Percentiles rank a stretch among this genome's conserved stretches.
phyloP scores from a whole-genome alignment of 2,888 invertebrate species.

The Hirudinaria manillensis region DNA sequence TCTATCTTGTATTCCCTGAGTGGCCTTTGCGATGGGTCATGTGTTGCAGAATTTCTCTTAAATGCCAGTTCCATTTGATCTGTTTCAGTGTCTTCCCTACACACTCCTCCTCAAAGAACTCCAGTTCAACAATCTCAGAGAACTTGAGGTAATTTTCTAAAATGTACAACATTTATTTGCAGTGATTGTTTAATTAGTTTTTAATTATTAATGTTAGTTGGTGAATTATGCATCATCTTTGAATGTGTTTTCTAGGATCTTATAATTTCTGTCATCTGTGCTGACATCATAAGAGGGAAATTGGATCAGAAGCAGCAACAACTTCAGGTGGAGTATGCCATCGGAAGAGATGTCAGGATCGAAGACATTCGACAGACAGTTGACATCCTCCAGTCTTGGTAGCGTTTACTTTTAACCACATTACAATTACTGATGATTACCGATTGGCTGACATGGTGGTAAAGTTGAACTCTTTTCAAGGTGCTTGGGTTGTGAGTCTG shows the following conservation, averaged over 20 bases:
- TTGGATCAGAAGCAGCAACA: constrained; percentile 88
- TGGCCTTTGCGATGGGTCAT: neutral
- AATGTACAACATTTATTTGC: neutral
- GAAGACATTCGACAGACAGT: constrained; percentile 77
- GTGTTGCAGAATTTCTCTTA: neutral
- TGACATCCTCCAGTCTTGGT: constrained; percentile 56
- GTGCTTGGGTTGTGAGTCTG: constrained; percentile 83
- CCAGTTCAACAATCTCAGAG: constrained; percentile 82
- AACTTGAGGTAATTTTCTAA: constrained; percentile 64
- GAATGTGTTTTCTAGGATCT: constrained; percentile 62
- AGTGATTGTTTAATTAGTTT: neutral
- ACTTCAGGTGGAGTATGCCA: constrained; percentile 77
- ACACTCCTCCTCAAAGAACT: constrained; percentile 75
- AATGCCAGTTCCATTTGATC: constrained; percentile 9
- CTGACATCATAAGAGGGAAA: constrained; percentile 89
- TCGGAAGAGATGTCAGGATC: constrained; percentile 82
- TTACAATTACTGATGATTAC: too few species aligned
- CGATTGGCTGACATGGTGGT: neutral
- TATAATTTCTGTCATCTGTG: constrained; percentile 96
- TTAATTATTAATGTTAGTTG: neutral
- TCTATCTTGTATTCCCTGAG: too few species aligned
- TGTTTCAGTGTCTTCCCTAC: constrained; percentile 69
- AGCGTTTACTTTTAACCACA: constrained; percentile 6
- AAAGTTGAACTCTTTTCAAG: constrained; percentile 50
- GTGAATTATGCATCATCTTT: neutral